A percentile compares a stretch with the other conserved stretches of the same genome.
phyloP scores from a whole-genome alignment of 35 echinoderm and acorn worm species.

The Lytechinus pictus region DNA sequence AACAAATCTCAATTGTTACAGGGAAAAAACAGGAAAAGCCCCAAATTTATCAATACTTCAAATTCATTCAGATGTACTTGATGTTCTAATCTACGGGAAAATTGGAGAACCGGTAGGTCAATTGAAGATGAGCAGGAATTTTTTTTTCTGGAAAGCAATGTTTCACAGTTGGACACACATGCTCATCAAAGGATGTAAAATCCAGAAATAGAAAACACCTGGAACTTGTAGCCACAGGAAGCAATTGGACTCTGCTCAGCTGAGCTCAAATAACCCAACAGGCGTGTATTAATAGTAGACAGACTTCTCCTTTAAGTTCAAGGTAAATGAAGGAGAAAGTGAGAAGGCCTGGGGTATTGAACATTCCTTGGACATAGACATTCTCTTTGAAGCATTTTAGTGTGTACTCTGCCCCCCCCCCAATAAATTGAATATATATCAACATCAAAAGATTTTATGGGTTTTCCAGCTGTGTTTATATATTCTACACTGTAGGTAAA shows the following conservation, averaged over 20 bases:
- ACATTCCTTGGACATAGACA: not conserved
- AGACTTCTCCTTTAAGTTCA: slow-evolving; percentile 9
- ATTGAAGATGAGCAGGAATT: not conserved
- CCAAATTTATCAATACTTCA: not conserved
- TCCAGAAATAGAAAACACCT: slow-evolving; percentile 22
- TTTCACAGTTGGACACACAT: slow-evolving; percentile 1
- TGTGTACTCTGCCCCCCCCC: no score
- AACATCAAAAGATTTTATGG: no score
- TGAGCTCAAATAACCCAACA: slow-evolving; percentile 1
- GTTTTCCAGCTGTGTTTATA: no score
- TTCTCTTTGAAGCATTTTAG: not conserved
- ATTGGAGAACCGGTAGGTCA: not conserved
- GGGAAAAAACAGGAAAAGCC: no score
- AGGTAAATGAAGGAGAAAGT: not conserved
- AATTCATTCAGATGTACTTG: not conserved
- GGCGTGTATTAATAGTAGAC: not conserved
- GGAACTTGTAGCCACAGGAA: not conserved
- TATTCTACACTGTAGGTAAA: no score
- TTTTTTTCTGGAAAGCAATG: not conserved
- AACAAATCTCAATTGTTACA: no score
- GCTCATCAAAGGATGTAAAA: slow-evolving; percentile 11
- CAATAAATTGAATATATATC: not conserved
- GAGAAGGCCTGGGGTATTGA: not conserved
- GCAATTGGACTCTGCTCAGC: slow-evolving; percentile 13
- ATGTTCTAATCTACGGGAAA: not conserved